A percentile compares a stretch with the other conserved stretches of the same genome.
Evolutionary conservation across 2,888 invertebrate genomes (phyloP).

Genomic region (Philereme vetulata): DNA sequence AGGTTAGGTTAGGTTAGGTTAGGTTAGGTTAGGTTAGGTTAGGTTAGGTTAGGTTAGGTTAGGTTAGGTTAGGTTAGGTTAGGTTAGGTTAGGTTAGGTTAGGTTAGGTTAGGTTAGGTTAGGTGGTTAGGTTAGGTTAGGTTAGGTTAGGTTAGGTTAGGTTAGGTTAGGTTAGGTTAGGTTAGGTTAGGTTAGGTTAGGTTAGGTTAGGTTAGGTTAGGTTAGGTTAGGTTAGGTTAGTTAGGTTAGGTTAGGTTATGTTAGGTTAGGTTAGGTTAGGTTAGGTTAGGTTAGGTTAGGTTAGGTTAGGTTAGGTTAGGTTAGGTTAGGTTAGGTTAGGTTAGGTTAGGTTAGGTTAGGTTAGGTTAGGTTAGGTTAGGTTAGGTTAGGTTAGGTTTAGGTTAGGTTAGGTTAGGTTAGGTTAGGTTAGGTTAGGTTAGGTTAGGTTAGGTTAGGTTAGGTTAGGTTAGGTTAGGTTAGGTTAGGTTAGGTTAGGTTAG

Average conservation of each 20-base stretch:
- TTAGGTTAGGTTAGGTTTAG: slow-evolving; percentile 1
- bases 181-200: slow-evolving; percentile 1
- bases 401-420: slow-evolving; percentile 1
- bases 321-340: slow-evolving; percentile 1
- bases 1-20: slow-evolving; percentile 1
- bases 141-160: slow-evolving; percentile 1
- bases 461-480: slow-evolving; percentile 1
- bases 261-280: too few relatives aligned
- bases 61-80: slow-evolving; percentile 1
- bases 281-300: slow-evolving; percentile 1
- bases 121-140: too few relatives aligned
- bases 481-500: slow-evolving; percentile 1
- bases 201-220: slow-evolving; percentile 1
- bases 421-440: slow-evolving; percentile 1
- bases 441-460: slow-evolving; percentile 1
- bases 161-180: slow-evolving; percentile 1
- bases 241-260: slow-evolving; percentile 1
- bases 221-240: slow-evolving; percentile 1
- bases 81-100: slow-evolving; percentile 1
- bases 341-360: slow-evolving; percentile 1
- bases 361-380: slow-evolving; percentile 1
- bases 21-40: slow-evolving; percentile 1
- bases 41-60: slow-evolving; percentile 1
- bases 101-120: too few relatives aligned
- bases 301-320: slow-evolving; percentile 1